These are phyloP conservation scores for Atlantisia rogersi DNA, from an alignment of 2,113 vertebrate genomes.

Conservation along the genomic window DNA sequence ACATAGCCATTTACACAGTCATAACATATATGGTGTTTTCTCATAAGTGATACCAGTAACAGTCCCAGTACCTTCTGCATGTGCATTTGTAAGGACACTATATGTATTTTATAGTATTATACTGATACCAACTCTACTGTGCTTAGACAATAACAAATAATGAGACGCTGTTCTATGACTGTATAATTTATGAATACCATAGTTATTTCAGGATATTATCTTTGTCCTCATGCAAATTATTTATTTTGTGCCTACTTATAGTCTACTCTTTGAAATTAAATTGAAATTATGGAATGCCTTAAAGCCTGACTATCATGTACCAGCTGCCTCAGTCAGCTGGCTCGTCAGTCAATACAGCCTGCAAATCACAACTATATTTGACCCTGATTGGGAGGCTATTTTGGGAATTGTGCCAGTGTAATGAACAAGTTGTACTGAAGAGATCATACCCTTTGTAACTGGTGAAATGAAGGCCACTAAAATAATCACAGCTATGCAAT, in stretches of 20 bases:
- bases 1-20: background rate
- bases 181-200: conserved; percentile 4
- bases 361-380: conserved; percentile 47
- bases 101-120: background rate
- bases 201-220: conserved; percentile 4
- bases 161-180: background rate
- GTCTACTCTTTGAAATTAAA: conserved; percentile 50
- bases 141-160: conserved; percentile 8
- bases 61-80: background rate
- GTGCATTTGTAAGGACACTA: background rate
- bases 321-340: conserved; percentile 64
- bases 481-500: background rate
- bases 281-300: conserved; percentile 47
- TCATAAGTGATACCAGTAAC: background rate
- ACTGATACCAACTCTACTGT: background rate
- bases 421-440: conserved; percentile 29
- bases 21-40: background rate
- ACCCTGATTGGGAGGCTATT: conserved; percentile 44
- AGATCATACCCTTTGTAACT: background rate
- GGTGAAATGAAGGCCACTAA: background rate
- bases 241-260: conserved; percentile 39
- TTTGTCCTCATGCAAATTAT: conserved; percentile 56
- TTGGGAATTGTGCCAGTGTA: conserved; percentile 5
- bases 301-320: conserved; percentile 30
- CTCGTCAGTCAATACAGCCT: conserved; percentile 42